Evolutionary conservation across 2,113 vertebrate species (phyloP), one percentile per base, ranked within the genome.

Genomic region (Tamias sibiricus): DNA sequence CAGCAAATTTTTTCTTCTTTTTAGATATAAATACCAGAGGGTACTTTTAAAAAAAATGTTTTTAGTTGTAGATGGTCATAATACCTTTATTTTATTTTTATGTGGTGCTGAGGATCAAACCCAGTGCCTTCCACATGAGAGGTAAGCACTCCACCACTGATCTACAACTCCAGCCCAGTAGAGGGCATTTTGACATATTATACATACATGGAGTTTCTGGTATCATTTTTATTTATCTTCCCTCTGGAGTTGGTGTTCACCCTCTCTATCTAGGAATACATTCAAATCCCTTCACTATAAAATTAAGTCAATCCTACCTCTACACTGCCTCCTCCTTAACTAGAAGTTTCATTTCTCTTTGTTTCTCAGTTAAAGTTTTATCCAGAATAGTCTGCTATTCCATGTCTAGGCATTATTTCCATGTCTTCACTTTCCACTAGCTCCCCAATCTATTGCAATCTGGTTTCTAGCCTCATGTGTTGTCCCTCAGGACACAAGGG

Each of bases 291-390:
- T 44, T 6, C 11, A 83, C 13, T 75, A 8, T 2, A 91, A 93
- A 88, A 64, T 88, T 83, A 68, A 93, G 37, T n/a, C 28, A 88
- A 94, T 76, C 5, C 1, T 79, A 75, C 11, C 14, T 66, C 37
- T 14, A 47, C 1, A 54, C 1, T 37, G 32, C 4, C 8, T 95
- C 24, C 42, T 87, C 1, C 35, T 84, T 37, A 80, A 93, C 49
- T 32, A 69, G 14, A 6, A 93, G 26, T 14, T 11, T 57, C 12
- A 30, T 80, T 14, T 80, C 12, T 83, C 52, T 62, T 81, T 57
- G n/a, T 75, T 90, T 83, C 40, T 83, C 47, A 49, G 64, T 5
- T 75, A 94, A 91, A 68, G 57, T 74, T 92, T 57, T 93, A 26
- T 54, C 17, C 22, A 75, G 14, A 64, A 76, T n/a, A 52, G 1